These are phyloP conservation scores for Lycophotia porphyrea DNA, from an alignment of 2,888 invertebrate species.

Conservation along the genomic window DNA sequence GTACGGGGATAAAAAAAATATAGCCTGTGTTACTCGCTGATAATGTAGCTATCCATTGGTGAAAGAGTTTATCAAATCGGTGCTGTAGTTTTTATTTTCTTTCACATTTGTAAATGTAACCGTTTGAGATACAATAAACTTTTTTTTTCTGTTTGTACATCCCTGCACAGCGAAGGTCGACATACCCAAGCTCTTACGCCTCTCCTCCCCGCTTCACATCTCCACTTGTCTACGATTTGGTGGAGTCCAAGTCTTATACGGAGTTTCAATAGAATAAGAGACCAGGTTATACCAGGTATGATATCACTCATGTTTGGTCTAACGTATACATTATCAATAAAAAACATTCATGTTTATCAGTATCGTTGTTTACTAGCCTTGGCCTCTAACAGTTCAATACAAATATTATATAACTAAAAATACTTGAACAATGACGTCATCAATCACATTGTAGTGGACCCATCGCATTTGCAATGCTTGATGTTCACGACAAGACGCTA, in stretches of 20 bases:
- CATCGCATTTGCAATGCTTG: constrained; percentile 48
- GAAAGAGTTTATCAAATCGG: too few relatives aligned
- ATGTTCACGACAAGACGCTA: constrained; percentile 8
- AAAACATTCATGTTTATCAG: background rate
- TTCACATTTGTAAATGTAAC: too few relatives aligned
- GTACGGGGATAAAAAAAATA: too few relatives aligned
- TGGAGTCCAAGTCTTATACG: background rate
- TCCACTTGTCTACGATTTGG: background rate
- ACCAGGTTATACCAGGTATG: background rate
- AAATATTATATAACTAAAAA: constrained; percentile 43
- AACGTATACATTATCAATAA: background rate
- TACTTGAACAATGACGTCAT: constrained; percentile 34
- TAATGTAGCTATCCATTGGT: too few relatives aligned
- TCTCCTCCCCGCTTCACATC: background rate
- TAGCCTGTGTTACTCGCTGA: too few relatives aligned
- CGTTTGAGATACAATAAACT: too few relatives aligned
- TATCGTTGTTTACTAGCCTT: constrained; percentile 39
- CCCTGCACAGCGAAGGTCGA: too few relatives aligned
- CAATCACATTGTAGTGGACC: constrained; percentile 34
- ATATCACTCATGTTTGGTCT: background rate
- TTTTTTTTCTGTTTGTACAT: too few relatives aligned
- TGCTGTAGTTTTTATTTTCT: too few relatives aligned
- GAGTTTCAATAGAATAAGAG: background rate
- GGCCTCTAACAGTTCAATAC: constrained; percentile 39
- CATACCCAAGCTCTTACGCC: background rate